Conservation (phyloP, 1,140 invertebrate genomes). For the Drosophila sulfurigaster region DNA sequence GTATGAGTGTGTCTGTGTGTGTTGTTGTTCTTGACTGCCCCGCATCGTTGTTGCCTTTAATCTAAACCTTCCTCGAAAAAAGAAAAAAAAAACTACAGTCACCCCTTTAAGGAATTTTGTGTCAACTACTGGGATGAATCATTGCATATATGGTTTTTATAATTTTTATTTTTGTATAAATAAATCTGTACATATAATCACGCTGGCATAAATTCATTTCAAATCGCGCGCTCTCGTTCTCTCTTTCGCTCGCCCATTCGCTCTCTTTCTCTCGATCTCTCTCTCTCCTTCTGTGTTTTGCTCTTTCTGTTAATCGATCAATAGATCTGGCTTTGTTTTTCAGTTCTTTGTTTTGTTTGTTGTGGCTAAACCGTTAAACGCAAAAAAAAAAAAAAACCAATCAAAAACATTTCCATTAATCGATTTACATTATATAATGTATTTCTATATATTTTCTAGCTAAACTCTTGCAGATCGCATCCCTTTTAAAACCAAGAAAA, state of each 20-base stretch:
- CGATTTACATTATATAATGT: slow-evolving; percentile 55
- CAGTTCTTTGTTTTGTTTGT: slow-evolving; percentile 23
- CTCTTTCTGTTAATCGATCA: slow-evolving; percentile 10
- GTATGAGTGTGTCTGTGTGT: slow-evolving; percentile 32
- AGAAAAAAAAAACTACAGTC: neutral
- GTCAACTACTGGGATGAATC: slow-evolving; percentile 10
- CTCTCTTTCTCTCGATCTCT: neutral
- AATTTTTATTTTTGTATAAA: neutral
- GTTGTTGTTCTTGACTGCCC: slow-evolving; percentile 7
- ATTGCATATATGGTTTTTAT: neutral
- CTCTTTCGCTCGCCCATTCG: too few species aligned
- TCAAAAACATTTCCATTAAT: slow-evolving; percentile 49
- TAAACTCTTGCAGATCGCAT: slow-evolving; percentile 75
- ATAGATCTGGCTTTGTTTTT: slow-evolving; percentile 26
- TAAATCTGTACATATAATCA: slow-evolving; percentile 7
- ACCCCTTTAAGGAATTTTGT: neutral
- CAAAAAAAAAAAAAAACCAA: neutral
- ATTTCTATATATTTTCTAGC: slow-evolving; percentile 81
- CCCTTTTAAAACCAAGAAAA: slow-evolving; percentile 51
- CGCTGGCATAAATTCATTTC: slow-evolving; percentile 5
- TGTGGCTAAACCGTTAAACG: slow-evolving; percentile 43
- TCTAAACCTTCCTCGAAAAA: too few species aligned
- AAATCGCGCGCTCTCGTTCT: neutral
- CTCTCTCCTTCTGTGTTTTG: slow-evolving; percentile 11
- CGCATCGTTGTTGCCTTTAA: neutral